Conservation (phyloP, 2,888 invertebrate genomes). For the Parochlus steinenii region DNA sequence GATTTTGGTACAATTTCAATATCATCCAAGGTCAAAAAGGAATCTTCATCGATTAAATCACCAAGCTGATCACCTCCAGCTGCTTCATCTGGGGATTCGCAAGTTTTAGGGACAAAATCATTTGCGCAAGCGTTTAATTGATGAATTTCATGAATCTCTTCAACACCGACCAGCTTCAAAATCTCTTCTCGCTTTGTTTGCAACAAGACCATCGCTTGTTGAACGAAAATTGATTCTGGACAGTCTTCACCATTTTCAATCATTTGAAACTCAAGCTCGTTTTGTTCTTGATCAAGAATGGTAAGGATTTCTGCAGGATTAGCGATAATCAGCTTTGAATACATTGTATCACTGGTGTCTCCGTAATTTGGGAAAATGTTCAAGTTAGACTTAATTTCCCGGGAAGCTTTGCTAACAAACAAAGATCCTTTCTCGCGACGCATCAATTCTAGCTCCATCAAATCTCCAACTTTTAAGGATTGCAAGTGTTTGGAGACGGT, state of each 20-base stretch:
- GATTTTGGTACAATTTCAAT: constrained; percentile 7
- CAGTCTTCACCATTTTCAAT: constrained; percentile 47
- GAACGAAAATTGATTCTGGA: constrained; percentile 72
- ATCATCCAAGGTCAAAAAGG: constrained; percentile 12
- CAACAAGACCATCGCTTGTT: constrained; percentile 62
- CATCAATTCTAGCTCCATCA: constrained; percentile 68
- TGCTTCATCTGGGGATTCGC: not conserved
- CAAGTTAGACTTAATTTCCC: constrained; percentile 21
- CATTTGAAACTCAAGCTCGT: constrained; percentile 45
- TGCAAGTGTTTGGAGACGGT: constrained; percentile 16
- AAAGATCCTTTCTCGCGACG: constrained; percentile 52
- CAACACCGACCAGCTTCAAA: constrained; percentile 16
- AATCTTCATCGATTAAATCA: constrained; percentile 10
- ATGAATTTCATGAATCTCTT: not conserved
- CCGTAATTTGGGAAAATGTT: too few relatives aligned
- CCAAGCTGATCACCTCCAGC: constrained; percentile 3
- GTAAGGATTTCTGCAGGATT: constrained; percentile 36
- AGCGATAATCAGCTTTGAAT: constrained; percentile 33
- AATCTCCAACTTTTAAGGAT: constrained; percentile 38
- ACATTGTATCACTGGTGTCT: constrained; percentile 36
- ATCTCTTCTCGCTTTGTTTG: constrained; percentile 32
- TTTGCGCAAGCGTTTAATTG: not conserved
- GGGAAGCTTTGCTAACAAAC: constrained; percentile 22
- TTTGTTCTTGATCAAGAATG: constrained; percentile 57
- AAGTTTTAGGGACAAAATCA: not conserved